Percentiles rank a stretch among this genome's conserved stretches.
Evolutionary conservation across 2,797 vertebrate species (phyloP).

Genomic region (Urophycis tenuis): DNA sequence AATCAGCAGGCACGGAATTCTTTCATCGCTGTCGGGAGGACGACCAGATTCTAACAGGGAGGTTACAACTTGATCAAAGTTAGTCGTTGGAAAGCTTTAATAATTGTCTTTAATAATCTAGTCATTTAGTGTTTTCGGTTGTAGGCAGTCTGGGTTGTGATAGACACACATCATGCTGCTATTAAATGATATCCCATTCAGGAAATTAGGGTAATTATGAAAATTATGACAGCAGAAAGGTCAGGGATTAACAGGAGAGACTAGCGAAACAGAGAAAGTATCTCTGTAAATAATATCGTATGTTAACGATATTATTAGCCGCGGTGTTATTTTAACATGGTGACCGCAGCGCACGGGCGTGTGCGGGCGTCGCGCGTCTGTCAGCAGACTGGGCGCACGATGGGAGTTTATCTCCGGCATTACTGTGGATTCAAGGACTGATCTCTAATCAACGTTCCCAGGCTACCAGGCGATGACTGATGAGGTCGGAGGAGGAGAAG

Average conservation of each 20-base stretch:
- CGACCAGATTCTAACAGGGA: neutral
- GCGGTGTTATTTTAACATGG: neutral
- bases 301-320: neutral
- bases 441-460: constrained; percentile 52
- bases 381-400: neutral
- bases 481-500: neutral
- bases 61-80: neutral
- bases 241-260: neutral
- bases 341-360: neutral
- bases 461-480: constrained; percentile 43
- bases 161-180: neutral
- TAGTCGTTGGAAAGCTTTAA: neutral
- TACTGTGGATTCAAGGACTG: neutral
- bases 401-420: neutral
- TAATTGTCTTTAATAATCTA: too few species aligned
- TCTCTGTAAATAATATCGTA: neutral
- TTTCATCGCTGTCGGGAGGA: neutral
- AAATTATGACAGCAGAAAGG: neutral
- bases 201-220: neutral
- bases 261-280: neutral
- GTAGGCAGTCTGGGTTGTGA: neutral
- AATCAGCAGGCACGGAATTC: neutral
- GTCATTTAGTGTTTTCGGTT: too few species aligned
- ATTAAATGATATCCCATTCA: too few species aligned
- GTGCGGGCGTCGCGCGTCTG: neutral